Evolutionary conservation across 1,140 invertebrate species (phyloP).

Genomic region (Drosophila eugracilis): DNA sequence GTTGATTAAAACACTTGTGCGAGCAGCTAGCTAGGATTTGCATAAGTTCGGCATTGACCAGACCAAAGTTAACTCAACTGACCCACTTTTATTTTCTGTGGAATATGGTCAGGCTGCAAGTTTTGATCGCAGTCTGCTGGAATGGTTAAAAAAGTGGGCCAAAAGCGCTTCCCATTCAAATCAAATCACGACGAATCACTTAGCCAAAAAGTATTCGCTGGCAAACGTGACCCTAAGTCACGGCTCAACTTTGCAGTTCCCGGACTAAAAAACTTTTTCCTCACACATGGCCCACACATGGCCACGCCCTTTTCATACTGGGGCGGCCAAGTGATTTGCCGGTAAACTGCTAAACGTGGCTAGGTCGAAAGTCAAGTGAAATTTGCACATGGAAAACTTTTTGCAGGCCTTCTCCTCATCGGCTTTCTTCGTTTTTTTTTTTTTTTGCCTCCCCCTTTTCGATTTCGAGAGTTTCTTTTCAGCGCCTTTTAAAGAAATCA

Average conservation of each 20-base stretch:
- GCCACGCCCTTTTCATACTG: not conserved
- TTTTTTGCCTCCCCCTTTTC: not conserved
- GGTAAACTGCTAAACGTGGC: constrained; percentile 78
- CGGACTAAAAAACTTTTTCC: constrained; percentile 25
- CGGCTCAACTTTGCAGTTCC: constrained; percentile 57
- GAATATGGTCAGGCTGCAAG: constrained; percentile 8
- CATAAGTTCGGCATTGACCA: constrained; percentile 60
- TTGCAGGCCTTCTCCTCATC: constrained; percentile 18
- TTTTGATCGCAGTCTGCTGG: constrained; percentile 1
- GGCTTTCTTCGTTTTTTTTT: too few species aligned
- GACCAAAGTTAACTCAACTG: constrained; percentile 53
- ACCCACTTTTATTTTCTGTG: constrained; percentile 61
- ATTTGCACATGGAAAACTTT: constrained; percentile 67
- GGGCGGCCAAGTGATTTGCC: constrained; percentile 67
- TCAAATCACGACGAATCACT: constrained; percentile 81
- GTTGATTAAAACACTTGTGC: constrained; percentile 57
- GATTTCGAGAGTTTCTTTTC: constrained; percentile 17
- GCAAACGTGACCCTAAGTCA: constrained; percentile 65
- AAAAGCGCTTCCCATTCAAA: constrained; percentile 49
- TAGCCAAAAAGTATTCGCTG: constrained; percentile 58
- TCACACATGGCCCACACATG: too few species aligned
- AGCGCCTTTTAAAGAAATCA: constrained; percentile 62
- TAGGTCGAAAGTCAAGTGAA: constrained; percentile 64
- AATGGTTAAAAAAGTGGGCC: not conserved
- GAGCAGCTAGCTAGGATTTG: constrained; percentile 24